These are phyloP conservation scores for Bombus consobrinus DNA, from an alignment of 1,140 invertebrate genomes.

Conservation along the genomic window DNA sequence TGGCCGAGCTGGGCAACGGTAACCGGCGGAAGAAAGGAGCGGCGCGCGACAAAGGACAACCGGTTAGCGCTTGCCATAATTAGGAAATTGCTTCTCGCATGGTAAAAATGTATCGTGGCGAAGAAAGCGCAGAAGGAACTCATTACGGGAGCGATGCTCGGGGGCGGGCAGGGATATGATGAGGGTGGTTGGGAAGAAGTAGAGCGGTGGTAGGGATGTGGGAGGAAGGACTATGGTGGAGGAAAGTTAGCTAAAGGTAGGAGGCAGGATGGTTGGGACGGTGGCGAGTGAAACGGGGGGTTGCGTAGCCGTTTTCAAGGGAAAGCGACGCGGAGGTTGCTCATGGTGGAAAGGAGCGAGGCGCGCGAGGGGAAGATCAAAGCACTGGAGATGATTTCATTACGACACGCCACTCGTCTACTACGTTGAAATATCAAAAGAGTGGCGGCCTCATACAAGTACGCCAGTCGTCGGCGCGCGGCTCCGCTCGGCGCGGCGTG, in stretches of 20 bases:
- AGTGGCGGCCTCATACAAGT: conserved; percentile 73
- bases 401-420: conserved; percentile 80
- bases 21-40: conserved; percentile 19
- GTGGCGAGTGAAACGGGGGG: conserved; percentile 14
- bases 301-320: conserved; percentile 66
- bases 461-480: conserved; percentile 60
- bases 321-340: conserved; percentile 65
- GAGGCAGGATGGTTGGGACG: conserved; percentile 10
- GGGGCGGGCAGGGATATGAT: neutral
- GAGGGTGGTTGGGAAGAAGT: conserved; percentile 17
- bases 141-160: conserved; percentile 46
- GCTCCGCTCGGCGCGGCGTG: conserved; percentile 38
- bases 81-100: conserved; percentile 69
- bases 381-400: conserved; percentile 82
- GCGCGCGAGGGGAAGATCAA: conserved; percentile 79
- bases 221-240: conserved; percentile 18
- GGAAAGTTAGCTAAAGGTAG: conserved; percentile 48
- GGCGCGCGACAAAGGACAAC: conserved; percentile 51
- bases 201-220: neutral
- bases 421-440: conserved; percentile 82
- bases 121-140: conserved; percentile 67
- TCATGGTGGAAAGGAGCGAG: conserved; percentile 60
- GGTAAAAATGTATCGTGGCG: conserved; percentile 63
- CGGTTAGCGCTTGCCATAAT: conserved; percentile 64
- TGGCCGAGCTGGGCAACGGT: conserved; percentile 11